phyloP scores from a whole-genome alignment of 2,113 vertebrate genomes.

The Lophius piscatorius region DNA sequence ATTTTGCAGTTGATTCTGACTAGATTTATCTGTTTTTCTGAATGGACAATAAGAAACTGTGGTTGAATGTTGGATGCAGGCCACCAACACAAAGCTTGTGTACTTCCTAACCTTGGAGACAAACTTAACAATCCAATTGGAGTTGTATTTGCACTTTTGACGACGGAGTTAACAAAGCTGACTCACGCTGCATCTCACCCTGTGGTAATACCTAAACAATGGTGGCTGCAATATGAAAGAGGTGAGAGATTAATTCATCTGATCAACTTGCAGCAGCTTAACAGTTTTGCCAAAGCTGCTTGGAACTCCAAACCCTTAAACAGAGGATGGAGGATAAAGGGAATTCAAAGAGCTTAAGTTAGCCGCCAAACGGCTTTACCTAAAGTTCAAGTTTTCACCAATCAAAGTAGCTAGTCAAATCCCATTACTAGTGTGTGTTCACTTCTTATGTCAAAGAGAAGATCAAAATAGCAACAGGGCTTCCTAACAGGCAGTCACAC shows the following conservation, averaged over 20 bases:
- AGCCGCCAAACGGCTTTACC: constrained; percentile 62
- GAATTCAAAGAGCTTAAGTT: constrained; percentile 62
- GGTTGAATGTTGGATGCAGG: neutral
- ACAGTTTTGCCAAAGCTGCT: constrained; percentile 64
- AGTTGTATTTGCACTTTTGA: neutral
- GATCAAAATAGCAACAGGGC: constrained; percentile 77
- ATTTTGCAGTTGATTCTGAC: constrained; percentile 6
- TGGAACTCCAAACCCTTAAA: constrained; percentile 55
- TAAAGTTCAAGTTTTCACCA: constrained; percentile 72
- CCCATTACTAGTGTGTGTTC: constrained; percentile 72
- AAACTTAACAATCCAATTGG: neutral
- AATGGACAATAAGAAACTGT: neutral
- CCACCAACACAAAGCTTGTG: neutral
- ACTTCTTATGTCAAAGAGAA: constrained; percentile 68
- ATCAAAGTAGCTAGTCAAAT: constrained; percentile 74
- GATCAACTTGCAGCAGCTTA: constrained; percentile 51
- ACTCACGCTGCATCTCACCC: constrained; percentile 25
- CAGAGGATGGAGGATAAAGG: constrained; percentile 57
- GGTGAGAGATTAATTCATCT: constrained; percentile 55
- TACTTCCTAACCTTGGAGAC: too few relatives aligned
- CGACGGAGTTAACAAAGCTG: constrained; percentile 37
- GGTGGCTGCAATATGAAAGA: constrained; percentile 50
- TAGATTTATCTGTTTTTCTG: neutral
- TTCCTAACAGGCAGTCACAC: constrained; percentile 73
- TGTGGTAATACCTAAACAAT: constrained; percentile 58